phyloP scores from a whole-genome alignment of 2,113 vertebrate species.

The Platysternon megacephalum region DNA sequence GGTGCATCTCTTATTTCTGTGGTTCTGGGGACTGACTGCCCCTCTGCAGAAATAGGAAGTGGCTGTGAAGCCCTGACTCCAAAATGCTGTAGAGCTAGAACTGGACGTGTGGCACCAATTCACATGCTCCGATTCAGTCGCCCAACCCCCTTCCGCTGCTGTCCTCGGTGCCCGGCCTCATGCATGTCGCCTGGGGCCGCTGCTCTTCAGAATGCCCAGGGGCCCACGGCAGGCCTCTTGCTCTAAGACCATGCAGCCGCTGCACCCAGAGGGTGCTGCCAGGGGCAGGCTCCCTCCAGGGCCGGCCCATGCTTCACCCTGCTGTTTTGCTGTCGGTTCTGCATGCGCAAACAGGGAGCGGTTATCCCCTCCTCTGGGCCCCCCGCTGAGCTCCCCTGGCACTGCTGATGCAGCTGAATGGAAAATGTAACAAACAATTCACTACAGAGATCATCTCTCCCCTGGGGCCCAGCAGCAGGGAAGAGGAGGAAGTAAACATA shows the following conservation, averaged over 20 bases:
- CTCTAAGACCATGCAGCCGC: too few species aligned
- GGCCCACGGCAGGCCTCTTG: background rate
- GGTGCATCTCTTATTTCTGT: background rate
- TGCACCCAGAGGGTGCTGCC: background rate
- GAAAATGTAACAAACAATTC: slow-evolving; percentile 35
- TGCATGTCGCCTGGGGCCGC: background rate
- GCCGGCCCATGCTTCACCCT: background rate
- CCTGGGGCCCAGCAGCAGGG: background rate
- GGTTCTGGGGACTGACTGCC: background rate
- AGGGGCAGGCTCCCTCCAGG: background rate
- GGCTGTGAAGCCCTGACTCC: background rate
- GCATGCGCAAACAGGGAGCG: background rate
- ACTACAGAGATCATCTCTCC: background rate
- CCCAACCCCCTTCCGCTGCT: too few species aligned
- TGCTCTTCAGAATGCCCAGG: background rate
- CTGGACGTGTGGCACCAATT: background rate
- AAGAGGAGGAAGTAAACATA: background rate
- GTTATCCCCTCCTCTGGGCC: background rate
- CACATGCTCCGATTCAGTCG: background rate
- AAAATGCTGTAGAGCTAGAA: background rate
- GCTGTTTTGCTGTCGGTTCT: background rate
- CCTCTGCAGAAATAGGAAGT: background rate
- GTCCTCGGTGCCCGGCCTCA: background rate
- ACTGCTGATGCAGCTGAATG: background rate
- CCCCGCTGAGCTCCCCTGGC: background rate